Conservation (phyloP, 2,888 invertebrate species). For the Epicampocera succincta region DNA sequence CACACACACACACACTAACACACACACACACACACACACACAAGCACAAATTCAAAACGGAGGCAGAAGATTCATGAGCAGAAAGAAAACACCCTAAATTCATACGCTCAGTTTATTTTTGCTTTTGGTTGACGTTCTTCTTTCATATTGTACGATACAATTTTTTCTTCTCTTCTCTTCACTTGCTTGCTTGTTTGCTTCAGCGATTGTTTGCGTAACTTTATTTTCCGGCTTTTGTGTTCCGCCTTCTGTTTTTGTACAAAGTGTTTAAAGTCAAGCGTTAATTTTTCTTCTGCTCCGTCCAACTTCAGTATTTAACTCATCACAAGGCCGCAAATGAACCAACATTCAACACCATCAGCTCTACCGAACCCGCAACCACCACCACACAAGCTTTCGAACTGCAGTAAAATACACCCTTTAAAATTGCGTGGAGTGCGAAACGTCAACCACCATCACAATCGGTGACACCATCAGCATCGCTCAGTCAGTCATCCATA, state of each 20-base stretch:
- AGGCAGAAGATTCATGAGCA: slow-evolving; percentile 56
- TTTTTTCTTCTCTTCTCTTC: slow-evolving; percentile 7
- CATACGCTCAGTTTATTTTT: slow-evolving; percentile 59
- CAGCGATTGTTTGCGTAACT: slow-evolving; percentile 71
- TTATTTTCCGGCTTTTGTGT: slow-evolving; percentile 81
- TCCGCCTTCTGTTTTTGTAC: slow-evolving; percentile 79
- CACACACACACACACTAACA: slow-evolving; percentile 25
- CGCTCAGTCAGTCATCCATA: slow-evolving; percentile 54
- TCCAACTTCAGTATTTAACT: slow-evolving; percentile 61
- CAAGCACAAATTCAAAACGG: slow-evolving; percentile 23
- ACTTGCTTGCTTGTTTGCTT: slow-evolving; percentile 17
- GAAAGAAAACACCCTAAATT: slow-evolving; percentile 71
- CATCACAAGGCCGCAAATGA: slow-evolving; percentile 69
- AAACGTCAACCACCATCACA: slow-evolving; percentile 70
- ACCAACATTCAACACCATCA: slow-evolving; percentile 68
- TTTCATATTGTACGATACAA: no score
- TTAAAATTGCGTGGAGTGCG: slow-evolving; percentile 64
- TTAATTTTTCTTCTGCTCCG: slow-evolving; percentile 46
- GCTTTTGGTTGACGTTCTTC: slow-evolving; percentile 41
- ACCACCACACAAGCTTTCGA: slow-evolving; percentile 8
- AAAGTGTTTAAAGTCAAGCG: slow-evolving; percentile 80
- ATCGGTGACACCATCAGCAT: slow-evolving; percentile 68
- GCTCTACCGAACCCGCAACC: slow-evolving; percentile 13
- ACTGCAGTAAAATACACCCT: slow-evolving; percentile 36
- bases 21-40: slow-evolving; percentile 36